Evolutionary conservation across 2,888 invertebrate genomes (phyloP).

Genomic region (Lepidonotus clava): DNA sequence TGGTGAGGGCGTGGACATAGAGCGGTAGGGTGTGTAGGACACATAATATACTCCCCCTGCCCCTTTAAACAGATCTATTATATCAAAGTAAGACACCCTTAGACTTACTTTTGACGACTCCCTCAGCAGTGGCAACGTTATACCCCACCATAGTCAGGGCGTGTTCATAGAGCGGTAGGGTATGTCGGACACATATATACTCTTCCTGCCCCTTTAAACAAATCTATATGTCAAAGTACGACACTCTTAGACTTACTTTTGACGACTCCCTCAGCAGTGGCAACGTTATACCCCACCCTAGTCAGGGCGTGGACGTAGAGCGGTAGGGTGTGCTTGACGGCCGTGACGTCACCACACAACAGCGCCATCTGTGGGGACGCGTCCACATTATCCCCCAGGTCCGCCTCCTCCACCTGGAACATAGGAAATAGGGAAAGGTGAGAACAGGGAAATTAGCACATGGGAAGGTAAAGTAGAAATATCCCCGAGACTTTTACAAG

Average conservation of each 20-base stretch:
- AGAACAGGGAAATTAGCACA: too few relatives aligned
- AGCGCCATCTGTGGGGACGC: constrained; percentile 36
- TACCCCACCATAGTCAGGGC: constrained; percentile 26
- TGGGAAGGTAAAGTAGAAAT: too few relatives aligned
- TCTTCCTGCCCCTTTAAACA: too few relatives aligned
- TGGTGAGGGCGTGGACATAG: constrained; percentile 27
- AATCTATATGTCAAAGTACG: too few relatives aligned
- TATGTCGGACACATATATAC: constrained; percentile 21
- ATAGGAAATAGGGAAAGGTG: background rate
- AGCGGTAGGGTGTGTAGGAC: constrained; percentile 27
- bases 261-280: constrained; percentile 26
- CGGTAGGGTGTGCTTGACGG: constrained; percentile 20
- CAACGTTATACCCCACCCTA: constrained; percentile 26
- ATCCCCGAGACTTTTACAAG: too few relatives aligned
- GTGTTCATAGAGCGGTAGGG: constrained; percentile 27
- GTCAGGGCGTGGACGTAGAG: constrained; percentile 43
- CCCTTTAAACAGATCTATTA: too few relatives aligned
- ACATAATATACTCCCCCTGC: too few relatives aligned
- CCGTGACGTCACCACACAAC: constrained; percentile 26
- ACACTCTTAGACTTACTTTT: constrained; percentile 16
- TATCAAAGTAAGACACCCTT: too few relatives aligned
- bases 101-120: constrained; percentile 11
- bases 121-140: constrained; percentile 29
- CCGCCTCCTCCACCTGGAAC: constrained; percentile 17
- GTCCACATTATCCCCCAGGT: constrained; percentile 27